These are phyloP conservation scores for Zeus faber DNA, from an alignment of 2,113 vertebrate genomes.

Conservation along the genomic window DNA sequence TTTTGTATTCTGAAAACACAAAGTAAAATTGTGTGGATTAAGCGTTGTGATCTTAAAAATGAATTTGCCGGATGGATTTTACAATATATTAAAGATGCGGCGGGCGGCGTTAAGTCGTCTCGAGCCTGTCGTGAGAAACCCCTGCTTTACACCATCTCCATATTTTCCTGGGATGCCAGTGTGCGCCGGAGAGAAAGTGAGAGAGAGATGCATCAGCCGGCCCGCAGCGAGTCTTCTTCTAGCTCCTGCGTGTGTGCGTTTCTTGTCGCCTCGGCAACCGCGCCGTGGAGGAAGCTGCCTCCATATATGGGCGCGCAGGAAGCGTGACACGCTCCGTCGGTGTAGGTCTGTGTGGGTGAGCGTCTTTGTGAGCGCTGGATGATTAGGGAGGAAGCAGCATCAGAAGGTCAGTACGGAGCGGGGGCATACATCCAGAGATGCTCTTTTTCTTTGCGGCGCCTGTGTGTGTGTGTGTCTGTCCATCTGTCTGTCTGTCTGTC, in stretches of 20 bases:
- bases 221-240: conserved; percentile 38
- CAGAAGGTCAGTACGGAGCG: conserved; percentile 11
- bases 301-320: conserved; percentile 61
- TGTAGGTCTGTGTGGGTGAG: conserved; percentile 23
- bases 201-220: conserved; percentile 29
- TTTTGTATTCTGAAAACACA: no score
- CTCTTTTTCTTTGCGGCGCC: no score
- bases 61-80: no score
- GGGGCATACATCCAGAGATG: not conserved
- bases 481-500: no score
- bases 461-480: conserved; percentile 4
- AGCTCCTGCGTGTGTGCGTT: conserved; percentile 27
- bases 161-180: not conserved
- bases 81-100: no score
- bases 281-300: conserved; percentile 44
- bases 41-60: no score
- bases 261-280: conserved; percentile 66
- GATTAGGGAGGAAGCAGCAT: conserved; percentile 23
- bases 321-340: conserved; percentile 29
- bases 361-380: conserved; percentile 4
- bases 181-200: not conserved
- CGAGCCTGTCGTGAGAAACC: no score
- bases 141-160: no score
- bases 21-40: no score
- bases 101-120: no score